A percentile compares a stretch with the other conserved stretches of the same genome.
Evolutionary conservation across 2,113 vertebrate species (phyloP).

Genomic region (Xiphias gladius): DNA sequence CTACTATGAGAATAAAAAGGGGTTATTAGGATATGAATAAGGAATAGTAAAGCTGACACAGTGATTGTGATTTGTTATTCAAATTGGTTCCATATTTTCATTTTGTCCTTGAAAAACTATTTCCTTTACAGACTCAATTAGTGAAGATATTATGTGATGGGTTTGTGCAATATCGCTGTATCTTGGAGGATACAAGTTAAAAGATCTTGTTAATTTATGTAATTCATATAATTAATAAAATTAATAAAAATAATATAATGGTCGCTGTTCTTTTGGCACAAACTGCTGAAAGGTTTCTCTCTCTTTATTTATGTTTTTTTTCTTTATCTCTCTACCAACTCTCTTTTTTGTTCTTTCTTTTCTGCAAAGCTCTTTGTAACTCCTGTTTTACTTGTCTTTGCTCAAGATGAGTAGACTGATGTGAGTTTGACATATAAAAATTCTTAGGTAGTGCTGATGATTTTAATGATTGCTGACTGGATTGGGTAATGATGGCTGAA

Average conservation of each 20-base stretch:
- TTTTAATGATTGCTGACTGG: neutral
- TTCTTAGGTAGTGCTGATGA: neutral
- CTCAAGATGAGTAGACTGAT: neutral
- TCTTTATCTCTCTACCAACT: too few relatives aligned
- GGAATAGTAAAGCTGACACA: conserved; percentile 21
- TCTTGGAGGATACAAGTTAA: neutral
- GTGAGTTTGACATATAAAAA: neutral
- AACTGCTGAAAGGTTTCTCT: too few relatives aligned
- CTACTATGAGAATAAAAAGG: neutral
- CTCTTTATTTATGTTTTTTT: neutral
- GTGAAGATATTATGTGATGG: conserved; percentile 3
- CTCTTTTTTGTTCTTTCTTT: too few relatives aligned
- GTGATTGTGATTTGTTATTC: conserved; percentile 26
- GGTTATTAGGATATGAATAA: conserved; percentile 23
- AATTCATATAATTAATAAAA: neutral
- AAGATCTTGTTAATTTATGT: neutral
- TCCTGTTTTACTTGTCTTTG: neutral
- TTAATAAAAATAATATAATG: too few relatives aligned
- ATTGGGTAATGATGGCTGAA: neutral
- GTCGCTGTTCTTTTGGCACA: neutral
- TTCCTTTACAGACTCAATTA: conserved; percentile 34
- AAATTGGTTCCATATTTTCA: conserved; percentile 13
- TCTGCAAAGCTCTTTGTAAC: neutral
- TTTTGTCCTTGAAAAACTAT: conserved; percentile 29
- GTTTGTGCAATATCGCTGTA: neutral